phyloP scores from a whole-genome alignment of 2,113 vertebrate species.

The Mastomys coucha region DNA sequence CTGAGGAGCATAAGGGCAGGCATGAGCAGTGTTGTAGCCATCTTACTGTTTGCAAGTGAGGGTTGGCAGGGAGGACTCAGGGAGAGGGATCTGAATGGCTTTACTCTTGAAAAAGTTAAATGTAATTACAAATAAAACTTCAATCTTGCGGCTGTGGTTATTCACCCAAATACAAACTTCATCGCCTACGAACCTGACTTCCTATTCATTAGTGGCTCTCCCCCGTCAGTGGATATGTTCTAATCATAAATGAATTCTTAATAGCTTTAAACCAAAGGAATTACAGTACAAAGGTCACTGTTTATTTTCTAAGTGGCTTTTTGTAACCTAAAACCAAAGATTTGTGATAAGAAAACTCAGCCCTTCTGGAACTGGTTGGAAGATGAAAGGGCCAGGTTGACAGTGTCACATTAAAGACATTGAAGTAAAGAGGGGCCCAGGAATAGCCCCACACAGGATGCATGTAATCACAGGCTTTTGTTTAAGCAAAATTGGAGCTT shows the following conservation, averaged over 20 bases:
- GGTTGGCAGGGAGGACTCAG: neutral
- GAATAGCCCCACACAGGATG: neutral
- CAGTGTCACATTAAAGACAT: constrained; percentile 49
- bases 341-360: constrained; percentile 49
- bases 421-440: neutral
- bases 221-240: neutral
- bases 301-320: constrained; percentile 76
- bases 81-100: constrained; percentile 24
- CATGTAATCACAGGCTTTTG: constrained; percentile 6
- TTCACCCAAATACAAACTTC: constrained; percentile 73
- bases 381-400: constrained; percentile 54
- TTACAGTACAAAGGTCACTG: constrained; percentile 71
- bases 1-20: neutral
- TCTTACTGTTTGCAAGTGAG: neutral
- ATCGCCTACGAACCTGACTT: constrained; percentile 62
- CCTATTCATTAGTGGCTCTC: constrained; percentile 72
- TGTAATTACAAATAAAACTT: constrained; percentile 70
- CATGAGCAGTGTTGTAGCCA: neutral
- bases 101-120: constrained; percentile 61
- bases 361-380: constrained; percentile 50
- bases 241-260: constrained; percentile 75
- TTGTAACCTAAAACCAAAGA: constrained; percentile 70
- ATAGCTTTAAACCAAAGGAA: constrained; percentile 64
- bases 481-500: constrained; percentile 37
- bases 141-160: constrained; percentile 56